These are phyloP conservation scores for Cantharis rustica DNA, from an alignment of 2,888 invertebrate genomes.

Conservation along the genomic window DNA sequence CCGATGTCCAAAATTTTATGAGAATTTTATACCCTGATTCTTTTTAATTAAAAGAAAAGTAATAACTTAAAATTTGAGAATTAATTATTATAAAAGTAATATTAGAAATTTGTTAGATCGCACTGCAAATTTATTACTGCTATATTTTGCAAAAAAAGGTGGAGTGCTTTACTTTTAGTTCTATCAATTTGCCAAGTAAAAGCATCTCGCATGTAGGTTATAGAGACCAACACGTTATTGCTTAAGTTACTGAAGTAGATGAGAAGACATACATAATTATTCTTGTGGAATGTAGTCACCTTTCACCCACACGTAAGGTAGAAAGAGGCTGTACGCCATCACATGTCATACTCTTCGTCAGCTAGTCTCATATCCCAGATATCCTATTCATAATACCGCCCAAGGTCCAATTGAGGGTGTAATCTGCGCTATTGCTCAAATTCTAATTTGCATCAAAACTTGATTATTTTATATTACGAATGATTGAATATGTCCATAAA, in stretches of 20 bases:
- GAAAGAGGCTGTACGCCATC: constrained; percentile 39
- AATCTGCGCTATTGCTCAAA: background rate
- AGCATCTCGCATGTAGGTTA: constrained; percentile 4
- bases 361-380: constrained; percentile 19
- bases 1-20: background rate
- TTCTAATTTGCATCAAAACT: background rate
- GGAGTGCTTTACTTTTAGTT: background rate
- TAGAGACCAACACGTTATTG: constrained; percentile 8
- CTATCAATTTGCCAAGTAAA: background rate
- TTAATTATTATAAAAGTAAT: background rate
- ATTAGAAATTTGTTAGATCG: background rate
- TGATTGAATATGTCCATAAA: background rate
- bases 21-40: background rate
- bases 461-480: background rate
- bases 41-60: background rate
- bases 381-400: constrained; percentile 11
- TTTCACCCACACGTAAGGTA: constrained; percentile 47
- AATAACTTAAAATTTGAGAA: background rate
- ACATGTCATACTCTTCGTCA: constrained; percentile 41
- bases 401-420: background rate
- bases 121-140: background rate
- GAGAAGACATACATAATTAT: constrained; percentile 38
- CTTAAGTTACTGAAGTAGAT: constrained; percentile 27
- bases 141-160: background rate
- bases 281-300: constrained; percentile 48